Conservation (phyloP, 1,140 invertebrate genomes). For the Chymomyza costata region DNA sequence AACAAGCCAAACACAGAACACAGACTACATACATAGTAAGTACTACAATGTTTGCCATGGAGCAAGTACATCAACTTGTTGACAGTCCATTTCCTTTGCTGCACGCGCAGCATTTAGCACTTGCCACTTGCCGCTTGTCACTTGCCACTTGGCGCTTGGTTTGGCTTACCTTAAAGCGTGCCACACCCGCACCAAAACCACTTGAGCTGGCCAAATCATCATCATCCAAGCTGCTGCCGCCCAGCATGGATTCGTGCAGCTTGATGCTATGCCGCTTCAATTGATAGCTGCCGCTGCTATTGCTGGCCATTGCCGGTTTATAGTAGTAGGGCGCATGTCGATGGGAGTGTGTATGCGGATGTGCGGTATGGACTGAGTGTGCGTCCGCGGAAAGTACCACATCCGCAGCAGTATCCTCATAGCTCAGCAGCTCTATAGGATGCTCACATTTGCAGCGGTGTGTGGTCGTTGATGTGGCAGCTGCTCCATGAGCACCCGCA, state of each 20-base stretch:
- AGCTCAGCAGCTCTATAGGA: constrained; percentile 58
- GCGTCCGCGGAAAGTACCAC: not conserved
- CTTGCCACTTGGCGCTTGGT: no score
- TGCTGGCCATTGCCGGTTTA: constrained; percentile 29
- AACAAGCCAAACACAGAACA: no score
- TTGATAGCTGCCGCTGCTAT: constrained; percentile 20
- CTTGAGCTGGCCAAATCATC: constrained; percentile 55
- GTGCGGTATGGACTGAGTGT: constrained; percentile 22
- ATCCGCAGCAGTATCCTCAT: constrained; percentile 44
- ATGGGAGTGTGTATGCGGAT: constrained; percentile 30
- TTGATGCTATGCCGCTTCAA: constrained; percentile 49
- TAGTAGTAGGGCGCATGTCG: constrained; percentile 65
- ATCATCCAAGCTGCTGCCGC: constrained; percentile 52
- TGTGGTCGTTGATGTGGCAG: constrained; percentile 45
- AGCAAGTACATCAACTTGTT: no score
- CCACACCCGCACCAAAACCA: constrained; percentile 49
- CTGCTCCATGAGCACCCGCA: constrained; percentile 24
- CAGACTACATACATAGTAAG: no score
- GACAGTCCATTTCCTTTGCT: no score
- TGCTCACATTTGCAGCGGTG: constrained; percentile 69
- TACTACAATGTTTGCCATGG: no score
- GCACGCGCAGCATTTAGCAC: no score
- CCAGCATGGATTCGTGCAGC: constrained; percentile 59
- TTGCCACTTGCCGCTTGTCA: no score
- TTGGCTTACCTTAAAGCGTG: constrained; percentile 56